Evolutionary conservation across 2,888 invertebrate genomes (phyloP).

Genomic region (Pegoplata infirma): DNA sequence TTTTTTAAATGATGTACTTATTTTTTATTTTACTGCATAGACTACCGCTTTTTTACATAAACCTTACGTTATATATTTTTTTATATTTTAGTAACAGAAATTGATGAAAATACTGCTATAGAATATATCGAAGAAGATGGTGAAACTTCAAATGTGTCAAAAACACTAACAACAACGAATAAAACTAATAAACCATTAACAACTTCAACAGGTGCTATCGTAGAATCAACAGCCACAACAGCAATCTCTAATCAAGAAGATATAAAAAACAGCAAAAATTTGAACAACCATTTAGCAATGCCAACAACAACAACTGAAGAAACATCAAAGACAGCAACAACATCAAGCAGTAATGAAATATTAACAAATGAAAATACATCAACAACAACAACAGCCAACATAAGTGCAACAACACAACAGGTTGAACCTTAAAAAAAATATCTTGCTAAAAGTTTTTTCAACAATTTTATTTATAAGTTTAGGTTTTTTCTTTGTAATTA

Average conservation of each 20-base stretch:
- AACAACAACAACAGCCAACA: slow-evolving; percentile 45
- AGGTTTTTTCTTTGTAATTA: slow-evolving; percentile 47
- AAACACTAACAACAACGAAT: slow-evolving; percentile 50
- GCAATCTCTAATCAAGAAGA: slow-evolving; percentile 30
- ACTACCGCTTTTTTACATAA: too few species aligned
- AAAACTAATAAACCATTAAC: slow-evolving; percentile 39
- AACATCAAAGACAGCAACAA: slow-evolving; percentile 11
- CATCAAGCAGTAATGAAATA: slow-evolving; percentile 20
- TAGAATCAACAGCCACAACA: neutral
- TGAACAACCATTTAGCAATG: slow-evolving; percentile 13
- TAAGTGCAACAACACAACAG: slow-evolving; percentile 56
- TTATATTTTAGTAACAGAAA: slow-evolving; percentile 66
- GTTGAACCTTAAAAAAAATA: slow-evolving; percentile 58
- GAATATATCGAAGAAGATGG: slow-evolving; percentile 71
- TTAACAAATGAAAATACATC: slow-evolving; percentile 10
- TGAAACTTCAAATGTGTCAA: slow-evolving; percentile 18
- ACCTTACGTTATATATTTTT: too few species aligned
- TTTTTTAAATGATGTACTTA: too few species aligned
- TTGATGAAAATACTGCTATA: slow-evolving; percentile 71
- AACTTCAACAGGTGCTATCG: slow-evolving; percentile 40
- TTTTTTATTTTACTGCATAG: neutral
- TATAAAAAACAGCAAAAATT: neutral
- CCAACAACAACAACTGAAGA: slow-evolving; percentile 1
- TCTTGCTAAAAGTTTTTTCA: slow-evolving; percentile 49
- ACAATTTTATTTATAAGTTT: slow-evolving; percentile 43